These are phyloP conservation scores for Cinclus cinclus DNA, from an alignment of 2,113 vertebrate genomes.

Conservation along the genomic window DNA sequence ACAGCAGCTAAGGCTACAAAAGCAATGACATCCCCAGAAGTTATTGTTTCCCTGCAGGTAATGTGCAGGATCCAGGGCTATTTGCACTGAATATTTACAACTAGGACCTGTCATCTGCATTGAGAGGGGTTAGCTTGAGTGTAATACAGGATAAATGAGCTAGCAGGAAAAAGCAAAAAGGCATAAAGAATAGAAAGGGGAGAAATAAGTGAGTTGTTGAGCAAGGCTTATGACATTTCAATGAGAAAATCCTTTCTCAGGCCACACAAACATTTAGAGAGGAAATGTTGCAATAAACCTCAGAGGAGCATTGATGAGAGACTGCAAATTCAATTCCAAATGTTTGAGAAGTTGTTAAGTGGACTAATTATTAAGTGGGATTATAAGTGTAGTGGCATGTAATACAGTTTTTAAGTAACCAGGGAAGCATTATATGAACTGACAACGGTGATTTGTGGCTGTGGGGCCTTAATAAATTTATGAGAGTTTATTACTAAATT, in stretches of 20 bases:
- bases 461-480: conserved; percentile 28
- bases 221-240: not conserved
- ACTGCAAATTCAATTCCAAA: conserved; percentile 38
- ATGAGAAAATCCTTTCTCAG: conserved; percentile 19
- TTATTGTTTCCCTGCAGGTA: not conserved
- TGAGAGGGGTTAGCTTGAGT: not conserved
- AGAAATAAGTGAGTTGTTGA: not conserved
- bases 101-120: not conserved
- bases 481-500: conserved; percentile 41
- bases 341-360: conserved; percentile 43
- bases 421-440: conserved; percentile 26
- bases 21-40: not conserved
- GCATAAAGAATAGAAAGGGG: not conserved
- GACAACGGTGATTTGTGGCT: conserved; percentile 34
- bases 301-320: not conserved
- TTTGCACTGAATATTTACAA: not conserved
- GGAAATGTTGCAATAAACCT: conserved; percentile 37
- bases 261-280: conserved; percentile 30
- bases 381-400: conserved; percentile 23
- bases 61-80: not conserved
- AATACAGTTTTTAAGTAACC: conserved; percentile 21
- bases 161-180: not conserved
- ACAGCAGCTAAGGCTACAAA: not conserved
- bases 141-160: not conserved
- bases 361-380: conserved; percentile 8